Evolutionary conservation across 1,140 invertebrate genomes (phyloP), one percentile per base, ranked within the genome.

Genomic region (Platorchestia sp.): DNA sequence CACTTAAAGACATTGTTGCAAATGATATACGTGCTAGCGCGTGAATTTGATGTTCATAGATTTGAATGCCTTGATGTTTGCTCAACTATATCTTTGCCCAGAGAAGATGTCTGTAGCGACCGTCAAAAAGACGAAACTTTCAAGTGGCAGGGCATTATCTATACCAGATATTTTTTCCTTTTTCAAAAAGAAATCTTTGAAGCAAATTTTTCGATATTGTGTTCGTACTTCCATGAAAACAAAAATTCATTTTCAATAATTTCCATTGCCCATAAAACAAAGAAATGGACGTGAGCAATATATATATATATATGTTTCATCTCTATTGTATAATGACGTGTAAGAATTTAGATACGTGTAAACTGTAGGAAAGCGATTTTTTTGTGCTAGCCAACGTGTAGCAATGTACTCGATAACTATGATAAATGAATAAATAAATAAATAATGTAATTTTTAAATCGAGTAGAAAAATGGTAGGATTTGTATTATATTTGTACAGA

Each of bases 401-500:
- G 91, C 44, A 93, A 44, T 93, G 43, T 93, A 93, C 43, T 45
- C 91, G 91, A 93, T 93, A 47, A 93, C 45, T 93, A 93, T 45
- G 43, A 93, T 93, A 47, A 93, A 93, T 45, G 44, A 93, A 75
- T 75, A 75, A 75, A 75, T 51, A 19, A 51, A 51, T 75, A 75
- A 75, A 75, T 75, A 44, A 44, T 45, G 43, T 93, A 89, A 89
- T 89, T 89, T 89, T 89, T 89, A 89, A 93, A 93, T 45, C 91
- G 91, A 45, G 91, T 93, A 93, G 91, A 44, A 44, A 40, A 93
- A 45, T 93, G 45, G 40, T 93, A 93, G 91, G 91, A 41, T 93
- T 93, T 93, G 91, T 93, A 93, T 93, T 22, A 93, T 93, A 93
- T 93, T 93, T 93, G 91, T 93, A 93, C 91, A 93, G 91, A 47